Evolutionary conservation across 2,888 invertebrate species (phyloP), one percentile per base, ranked within the genome.

Genomic region (Dasysyrphus albostriatus): DNA sequence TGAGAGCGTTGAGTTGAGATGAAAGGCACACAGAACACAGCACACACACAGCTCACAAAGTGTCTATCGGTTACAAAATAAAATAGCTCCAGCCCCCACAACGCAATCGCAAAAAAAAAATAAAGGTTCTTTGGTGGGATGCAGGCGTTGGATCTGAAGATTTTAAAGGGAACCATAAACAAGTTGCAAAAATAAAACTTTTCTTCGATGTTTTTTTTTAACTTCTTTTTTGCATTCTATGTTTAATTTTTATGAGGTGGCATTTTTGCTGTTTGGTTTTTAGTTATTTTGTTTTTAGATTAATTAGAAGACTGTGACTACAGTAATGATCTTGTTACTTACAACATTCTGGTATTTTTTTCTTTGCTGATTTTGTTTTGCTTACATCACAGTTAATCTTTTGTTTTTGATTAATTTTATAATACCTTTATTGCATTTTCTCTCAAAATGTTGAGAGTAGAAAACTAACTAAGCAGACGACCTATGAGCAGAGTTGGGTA

Each of bases 31-130:
- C 3, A 29, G 7, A 3, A 32, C 1, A 2, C 3, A 29, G 7
- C 32, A 32, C 1, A 2, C 24, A 10, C 49, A 51, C 5, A 49
- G 32, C n/a, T n/a, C n/a, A 74, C 47, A 51, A 61, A 75, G 75
- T 65, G 72, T 79, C 49, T 67, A 24, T 24, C 70, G 58, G 79
- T 72, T 63, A 65, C 70, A 83, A 70, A 54, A 70, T 34, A 70
- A 56, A 70, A 56, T 34, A 56, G 54, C 56, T 54, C 2, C 49
- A 34, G 10, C 10, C 19, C 19, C 14, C 9, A 16, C 44, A 42
- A 9, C 14, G 5, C 29, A 10, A 34, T 34, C 67, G 19, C 34
- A 49, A 49, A 47, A 6, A 24, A 44, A 10, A 34, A 65, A 19
- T 3, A 14, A 44, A 34, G 12, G 12, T 32, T n/a, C 12, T 34